Evolutionary conservation across 2,113 vertebrate species (phyloP), one percentile per base, ranked within the genome.

Genomic region (Gnathonemus echidnorhynchus): DNA sequence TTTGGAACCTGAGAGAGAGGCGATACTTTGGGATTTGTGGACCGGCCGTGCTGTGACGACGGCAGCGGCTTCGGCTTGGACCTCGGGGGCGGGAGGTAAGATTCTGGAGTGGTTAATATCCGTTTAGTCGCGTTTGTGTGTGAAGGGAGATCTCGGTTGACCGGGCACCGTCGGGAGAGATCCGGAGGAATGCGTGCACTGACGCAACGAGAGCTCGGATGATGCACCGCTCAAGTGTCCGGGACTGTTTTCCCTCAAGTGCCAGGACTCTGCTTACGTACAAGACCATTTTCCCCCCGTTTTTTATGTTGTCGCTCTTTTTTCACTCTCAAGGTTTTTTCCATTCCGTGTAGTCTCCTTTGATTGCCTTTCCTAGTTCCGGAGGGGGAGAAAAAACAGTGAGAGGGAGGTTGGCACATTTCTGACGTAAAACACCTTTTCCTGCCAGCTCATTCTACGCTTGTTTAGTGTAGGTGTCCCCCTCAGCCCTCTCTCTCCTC

Each of bases 191-290:
- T 94, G 92, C 90, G 86, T 89, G 84, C 89, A 91, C n/a, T 95
- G 95, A 95, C 94, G 93, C 94, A 93, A 95, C 91, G 35, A 1
- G 90, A 93, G 91, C 24, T 90, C 90, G 90, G 93, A 92, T 94
- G 93, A 93, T 92, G 90, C 92, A 92, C 90, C 74, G 90, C 84
- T 92, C 84, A 89, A 90, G 93, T 89, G 66, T 86, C 91, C 74
- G 88, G 92, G 89, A 91, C 90, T 62, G 53, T 58, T 24, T 90
- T 83, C 89, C 86, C 92, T 80, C 31, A 92, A 8, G 83, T 89
- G 88, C 91, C 92, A 90, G 90, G 52, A 39, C 46, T 70, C 89
- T 87, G 31, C 88, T 90, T 89, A 77, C 74, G 45, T 31, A 90
- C 89, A 39, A 89, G 42, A 90, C n/a, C 46, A 90, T 88, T 50